A percentile compares a stretch with the other conserved stretches of the same genome.
Conservation (phyloP, 2,888 invertebrate species). For the Allygus modestus region DNA sequence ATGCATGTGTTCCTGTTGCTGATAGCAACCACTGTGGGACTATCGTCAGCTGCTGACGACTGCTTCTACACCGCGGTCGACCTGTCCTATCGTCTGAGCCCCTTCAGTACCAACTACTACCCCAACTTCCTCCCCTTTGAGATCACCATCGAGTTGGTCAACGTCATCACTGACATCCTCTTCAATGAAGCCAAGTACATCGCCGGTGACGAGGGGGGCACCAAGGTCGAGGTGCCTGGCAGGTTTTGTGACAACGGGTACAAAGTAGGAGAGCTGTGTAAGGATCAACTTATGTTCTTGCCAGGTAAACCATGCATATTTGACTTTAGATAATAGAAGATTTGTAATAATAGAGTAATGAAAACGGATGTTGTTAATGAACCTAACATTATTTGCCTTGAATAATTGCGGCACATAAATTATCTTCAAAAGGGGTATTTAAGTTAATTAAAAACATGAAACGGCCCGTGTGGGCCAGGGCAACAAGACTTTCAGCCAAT, state of each 20-base stretch:
- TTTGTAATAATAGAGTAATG: too few relatives aligned
- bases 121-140: conserved; percentile 43
- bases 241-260: conserved; percentile 42
- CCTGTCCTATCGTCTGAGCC: conserved; percentile 32
- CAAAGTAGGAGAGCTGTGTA: conserved; percentile 34
- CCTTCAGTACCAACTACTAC: conserved; percentile 45
- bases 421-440: too few relatives aligned
- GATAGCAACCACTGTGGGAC: conserved; percentile 9
- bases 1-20: conserved; percentile 39
- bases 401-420: too few relatives aligned
- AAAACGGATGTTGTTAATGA: too few relatives aligned
- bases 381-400: too few relatives aligned
- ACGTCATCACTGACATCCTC: conserved; percentile 43
- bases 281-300: conserved; percentile 33
- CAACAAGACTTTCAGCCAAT: too few relatives aligned
- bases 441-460: too few relatives aligned
- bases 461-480: too few relatives aligned
- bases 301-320: conserved; percentile 7
- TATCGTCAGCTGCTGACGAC: conserved; percentile 27
- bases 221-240: conserved; percentile 37
- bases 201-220: conserved; percentile 32
- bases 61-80: conserved; percentile 48
- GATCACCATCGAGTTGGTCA: conserved; percentile 43
- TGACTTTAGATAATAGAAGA: too few relatives aligned
- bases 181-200: conserved; percentile 48